These are phyloP conservation scores for Ditula angustiorana DNA, from an alignment of 2,888 invertebrate genomes.

Conservation along the genomic window DNA sequence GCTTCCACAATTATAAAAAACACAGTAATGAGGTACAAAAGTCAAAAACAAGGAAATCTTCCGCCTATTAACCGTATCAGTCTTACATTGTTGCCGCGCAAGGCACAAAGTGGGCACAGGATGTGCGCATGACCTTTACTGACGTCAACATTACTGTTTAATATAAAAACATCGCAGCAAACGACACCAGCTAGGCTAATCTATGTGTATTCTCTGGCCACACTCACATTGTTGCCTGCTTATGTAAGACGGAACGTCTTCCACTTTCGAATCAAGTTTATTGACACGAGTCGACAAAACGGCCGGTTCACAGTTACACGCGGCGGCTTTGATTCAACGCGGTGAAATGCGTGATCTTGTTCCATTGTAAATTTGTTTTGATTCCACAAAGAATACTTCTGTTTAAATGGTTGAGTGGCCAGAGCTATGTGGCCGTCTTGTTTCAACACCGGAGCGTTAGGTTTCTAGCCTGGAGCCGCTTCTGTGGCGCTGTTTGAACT, in stretches of 20 bases:
- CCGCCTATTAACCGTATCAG: not conserved
- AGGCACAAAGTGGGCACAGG: not conserved
- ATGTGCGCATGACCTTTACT: slow-evolving; percentile 24
- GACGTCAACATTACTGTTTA: slow-evolving; percentile 28
- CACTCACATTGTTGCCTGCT: slow-evolving; percentile 80
- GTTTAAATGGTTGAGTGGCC: slow-evolving; percentile 39
- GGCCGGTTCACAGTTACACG: slow-evolving; percentile 79
- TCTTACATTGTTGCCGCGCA: not conserved
- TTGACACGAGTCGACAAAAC: slow-evolving; percentile 84
- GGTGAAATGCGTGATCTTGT: slow-evolving; percentile 60
- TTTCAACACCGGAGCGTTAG: slow-evolving; percentile 27
- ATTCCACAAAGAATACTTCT: slow-evolving; percentile 40
- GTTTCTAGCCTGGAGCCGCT: slow-evolving; percentile 36
- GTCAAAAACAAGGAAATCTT: not conserved
- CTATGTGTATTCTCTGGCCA: slow-evolving; percentile 47
- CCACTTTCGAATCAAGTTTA: slow-evolving; percentile 86
- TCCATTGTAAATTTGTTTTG: slow-evolving; percentile 48
- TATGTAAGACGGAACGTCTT: slow-evolving; percentile 84
- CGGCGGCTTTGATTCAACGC: slow-evolving; percentile 72
- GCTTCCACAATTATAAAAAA: no score
- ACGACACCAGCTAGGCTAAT: slow-evolving; percentile 45
- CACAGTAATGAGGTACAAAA: not conserved
- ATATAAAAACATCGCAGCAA: slow-evolving; percentile 25
- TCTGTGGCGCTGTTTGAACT: slow-evolving; percentile 30
- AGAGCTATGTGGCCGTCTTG: slow-evolving; percentile 28